phyloP scores from a whole-genome alignment of 2,113 vertebrate species.

The Astur gentilis region DNA sequence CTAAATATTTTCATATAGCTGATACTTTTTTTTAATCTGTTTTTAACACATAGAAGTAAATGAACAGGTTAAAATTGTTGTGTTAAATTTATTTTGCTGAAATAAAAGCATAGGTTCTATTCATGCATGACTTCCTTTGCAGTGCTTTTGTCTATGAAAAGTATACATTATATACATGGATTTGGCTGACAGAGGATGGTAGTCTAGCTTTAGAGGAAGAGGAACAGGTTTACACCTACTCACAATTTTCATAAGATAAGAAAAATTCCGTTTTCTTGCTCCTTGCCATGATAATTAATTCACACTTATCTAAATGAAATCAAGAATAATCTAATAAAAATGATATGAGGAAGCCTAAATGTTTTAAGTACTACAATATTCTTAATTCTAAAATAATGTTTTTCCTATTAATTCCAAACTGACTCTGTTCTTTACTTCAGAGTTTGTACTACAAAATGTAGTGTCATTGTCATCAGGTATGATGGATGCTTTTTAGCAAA shows the following conservation, averaged over 20 bases:
- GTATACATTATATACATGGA: not conserved
- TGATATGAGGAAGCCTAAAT: not conserved
- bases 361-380: not conserved
- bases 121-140: not conserved
- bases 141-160: not conserved
- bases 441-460: not conserved
- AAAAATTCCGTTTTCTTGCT: not conserved
- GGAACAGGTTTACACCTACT: not conserved
- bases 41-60: not conserved
- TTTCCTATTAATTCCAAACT: not conserved
- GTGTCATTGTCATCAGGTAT: not conserved
- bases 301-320: not conserved
- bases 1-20: not conserved
- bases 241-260: not conserved
- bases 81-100: not conserved
- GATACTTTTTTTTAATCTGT: not conserved
- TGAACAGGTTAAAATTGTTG: not conserved
- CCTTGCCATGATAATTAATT: not conserved
- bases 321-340: not conserved
- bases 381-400: not conserved
- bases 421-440: not conserved
- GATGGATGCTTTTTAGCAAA: not conserved
- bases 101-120: not conserved
- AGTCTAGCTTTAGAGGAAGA: not conserved
- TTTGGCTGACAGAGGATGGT: not conserved